phyloP scores from a whole-genome alignment of 2,797 vertebrate species.

The Cryptoprocta ferox region DNA sequence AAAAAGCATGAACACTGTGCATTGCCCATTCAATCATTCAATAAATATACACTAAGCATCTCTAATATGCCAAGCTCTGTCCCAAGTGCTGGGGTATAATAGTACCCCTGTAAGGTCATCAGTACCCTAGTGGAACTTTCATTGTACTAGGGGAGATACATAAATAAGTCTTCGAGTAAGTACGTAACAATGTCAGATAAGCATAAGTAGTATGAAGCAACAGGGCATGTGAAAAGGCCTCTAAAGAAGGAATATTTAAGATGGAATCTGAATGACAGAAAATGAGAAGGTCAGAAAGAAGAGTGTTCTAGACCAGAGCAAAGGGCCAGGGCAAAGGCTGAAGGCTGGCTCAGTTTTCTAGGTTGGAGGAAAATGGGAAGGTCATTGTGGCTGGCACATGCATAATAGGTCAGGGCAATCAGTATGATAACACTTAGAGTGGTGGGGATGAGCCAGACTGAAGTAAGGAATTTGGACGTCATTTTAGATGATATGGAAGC shows the following conservation, averaged over 20 bases:
- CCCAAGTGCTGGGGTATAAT: not conserved
- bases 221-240: too few species aligned
- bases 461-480: not conserved
- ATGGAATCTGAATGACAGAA: not conserved
- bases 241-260: not conserved
- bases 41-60: not conserved
- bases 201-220: not conserved
- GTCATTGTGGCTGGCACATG: not conserved
- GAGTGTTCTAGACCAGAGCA: not conserved
- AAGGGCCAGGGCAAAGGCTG: not conserved
- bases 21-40: not conserved
- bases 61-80: not conserved
- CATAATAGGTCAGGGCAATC: not conserved
- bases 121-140: not conserved
- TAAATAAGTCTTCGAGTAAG: not conserved
- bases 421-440: not conserved
- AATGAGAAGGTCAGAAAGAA: not conserved
- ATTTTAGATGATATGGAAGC: not conserved
- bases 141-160: not conserved
- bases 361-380: not conserved
- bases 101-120: not conserved
- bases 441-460: not conserved
- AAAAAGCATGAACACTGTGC: not conserved
- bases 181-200: not conserved
- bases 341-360: not conserved